A percentile compares a stretch with the other conserved stretches of the same genome.
These are phyloP conservation scores for Hyposmocoma kahamanoa DNA, from an alignment of 1,140 invertebrate genomes.

Conservation along the genomic window DNA sequence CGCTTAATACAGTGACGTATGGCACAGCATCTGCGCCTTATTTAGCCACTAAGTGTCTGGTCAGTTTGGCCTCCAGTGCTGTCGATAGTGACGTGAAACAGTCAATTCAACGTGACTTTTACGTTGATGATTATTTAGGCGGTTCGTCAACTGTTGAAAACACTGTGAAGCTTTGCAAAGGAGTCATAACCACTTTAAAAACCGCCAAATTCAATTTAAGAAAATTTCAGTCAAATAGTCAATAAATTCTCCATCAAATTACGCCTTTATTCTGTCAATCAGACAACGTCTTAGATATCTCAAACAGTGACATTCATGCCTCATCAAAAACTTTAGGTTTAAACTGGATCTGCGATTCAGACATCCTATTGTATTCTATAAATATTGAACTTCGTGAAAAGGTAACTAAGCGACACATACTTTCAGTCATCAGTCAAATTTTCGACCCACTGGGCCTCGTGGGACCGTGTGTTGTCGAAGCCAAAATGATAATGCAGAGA, in stretches of 20 bases:
- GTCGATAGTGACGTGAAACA: slow-evolving; percentile 1
- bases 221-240: slow-evolving; percentile 15
- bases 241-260: slow-evolving; percentile 8
- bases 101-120: slow-evolving; percentile 14
- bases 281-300: slow-evolving; percentile 6
- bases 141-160: neutral
- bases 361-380: neutral
- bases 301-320: neutral
- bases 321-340: slow-evolving; percentile 1
- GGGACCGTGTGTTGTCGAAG: slow-evolving; percentile 13
- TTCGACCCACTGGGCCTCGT: slow-evolving; percentile 19
- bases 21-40: slow-evolving; percentile 2
- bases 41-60: neutral
- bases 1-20: slow-evolving; percentile 20
- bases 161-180: slow-evolving; percentile 4
- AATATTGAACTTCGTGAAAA: slow-evolving; percentile 7
- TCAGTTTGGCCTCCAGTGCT: slow-evolving; percentile 2
- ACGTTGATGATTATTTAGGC: slow-evolving; percentile 30
- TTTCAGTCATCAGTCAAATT: slow-evolving; percentile 17
- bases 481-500: slow-evolving; percentile 16
- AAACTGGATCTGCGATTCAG: neutral
- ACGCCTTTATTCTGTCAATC: too few species aligned
- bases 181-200: slow-evolving; percentile 3
- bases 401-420: slow-evolving; percentile 15
- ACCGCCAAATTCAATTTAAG: slow-evolving; percentile 12